Conservation (phyloP, 2,113 vertebrate genomes). For the Scolopax mira region DNA sequence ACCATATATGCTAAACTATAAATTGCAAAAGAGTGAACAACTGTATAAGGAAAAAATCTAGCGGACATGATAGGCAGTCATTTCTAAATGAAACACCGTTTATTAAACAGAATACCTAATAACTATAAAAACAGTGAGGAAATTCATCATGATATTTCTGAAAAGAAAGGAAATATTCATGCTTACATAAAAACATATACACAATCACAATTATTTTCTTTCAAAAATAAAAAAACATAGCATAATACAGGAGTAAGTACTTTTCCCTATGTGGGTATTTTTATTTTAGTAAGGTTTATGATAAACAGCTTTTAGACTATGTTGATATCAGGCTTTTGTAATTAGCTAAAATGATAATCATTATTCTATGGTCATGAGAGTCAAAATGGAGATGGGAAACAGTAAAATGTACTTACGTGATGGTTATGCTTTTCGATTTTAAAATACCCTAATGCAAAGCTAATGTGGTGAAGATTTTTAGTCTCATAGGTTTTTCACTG, state of each 20-base stretch:
- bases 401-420: not conserved
- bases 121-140: not conserved
- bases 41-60: not conserved
- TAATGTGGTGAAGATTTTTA: not conserved
- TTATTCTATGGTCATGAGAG: not conserved
- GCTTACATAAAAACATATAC: not conserved
- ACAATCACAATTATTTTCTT: not conserved
- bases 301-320: not conserved
- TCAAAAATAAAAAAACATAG: not conserved
- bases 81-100: not conserved
- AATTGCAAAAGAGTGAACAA: not conserved
- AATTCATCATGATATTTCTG: not conserved
- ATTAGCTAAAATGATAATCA: not conserved
- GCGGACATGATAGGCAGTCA: not conserved
- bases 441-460: not conserved
- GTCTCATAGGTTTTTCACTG: not conserved
- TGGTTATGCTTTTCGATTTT: not conserved
- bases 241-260: not conserved
- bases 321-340: not conserved
- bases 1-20: not conserved
- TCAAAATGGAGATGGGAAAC: not conserved
- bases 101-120: not conserved
- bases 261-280: not conserved
- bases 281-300: not conserved
- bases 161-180: not conserved